Conservation (phyloP, 2,888 invertebrate species). For the Hofmannophila pseudospretella region DNA sequence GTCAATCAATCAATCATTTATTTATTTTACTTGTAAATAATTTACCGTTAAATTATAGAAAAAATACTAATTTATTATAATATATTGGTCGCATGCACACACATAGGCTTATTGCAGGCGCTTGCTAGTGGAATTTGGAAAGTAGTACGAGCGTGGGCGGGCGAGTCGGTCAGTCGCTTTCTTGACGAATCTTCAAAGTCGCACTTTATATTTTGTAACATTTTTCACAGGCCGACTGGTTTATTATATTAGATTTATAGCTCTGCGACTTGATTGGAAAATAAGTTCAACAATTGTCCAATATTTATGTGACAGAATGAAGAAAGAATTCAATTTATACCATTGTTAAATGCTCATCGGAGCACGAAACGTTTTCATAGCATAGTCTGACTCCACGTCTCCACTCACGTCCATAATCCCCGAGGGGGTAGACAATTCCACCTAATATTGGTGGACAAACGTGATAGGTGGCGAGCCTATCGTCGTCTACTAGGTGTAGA, state of each 20-base stretch:
- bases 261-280: conserved; percentile 6
- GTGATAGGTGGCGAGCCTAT: too few species aligned
- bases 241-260: conserved; percentile 21
- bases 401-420: too few species aligned
- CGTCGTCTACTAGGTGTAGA: too few species aligned
- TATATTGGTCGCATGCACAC: neutral
- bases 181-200: conserved; percentile 69
- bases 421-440: too few species aligned
- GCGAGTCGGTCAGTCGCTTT: conserved; percentile 57
- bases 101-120: conserved; percentile 63
- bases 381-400: too few species aligned
- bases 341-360: too few species aligned
- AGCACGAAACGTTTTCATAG: too few species aligned
- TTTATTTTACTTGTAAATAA: too few species aligned
- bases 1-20: too few species aligned
- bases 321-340: conserved; percentile 5
- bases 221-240: conserved; percentile 46
- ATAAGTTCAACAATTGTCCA: conserved; percentile 8
- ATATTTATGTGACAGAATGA: conserved; percentile 6
- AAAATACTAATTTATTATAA: neutral
- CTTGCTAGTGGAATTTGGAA: conserved; percentile 75
- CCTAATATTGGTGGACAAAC: too few species aligned
- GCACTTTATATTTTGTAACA: conserved; percentile 65
- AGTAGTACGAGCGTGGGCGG: conserved; percentile 73
- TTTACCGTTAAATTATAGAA: too few species aligned